A percentile compares a stretch with the other conserved stretches of the same genome.
Conservation (phyloP, 37 sponge, comb jelly and placozoan genomes). For the Bolinopsis microptera region DNA sequence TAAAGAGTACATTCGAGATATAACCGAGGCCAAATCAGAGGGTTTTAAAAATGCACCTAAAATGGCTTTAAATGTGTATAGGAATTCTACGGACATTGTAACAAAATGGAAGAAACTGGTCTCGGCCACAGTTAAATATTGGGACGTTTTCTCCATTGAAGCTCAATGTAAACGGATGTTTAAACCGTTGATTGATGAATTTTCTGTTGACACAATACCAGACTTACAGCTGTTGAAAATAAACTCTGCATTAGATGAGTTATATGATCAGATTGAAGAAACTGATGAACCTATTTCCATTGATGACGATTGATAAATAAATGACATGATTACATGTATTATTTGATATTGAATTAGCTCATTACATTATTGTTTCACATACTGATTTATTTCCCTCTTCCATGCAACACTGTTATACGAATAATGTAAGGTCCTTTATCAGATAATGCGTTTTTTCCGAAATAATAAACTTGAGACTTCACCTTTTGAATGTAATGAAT, state of each 20-base stretch:
- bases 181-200: neutral
- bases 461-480: no score
- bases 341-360: no score
- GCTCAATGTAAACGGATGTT: neutral
- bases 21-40: neutral
- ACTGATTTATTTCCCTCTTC: no score
- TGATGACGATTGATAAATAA: no score
- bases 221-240: neutral
- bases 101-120: neutral
- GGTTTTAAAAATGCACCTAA: neutral
- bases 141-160: neutral
- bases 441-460: no score
- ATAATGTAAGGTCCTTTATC: no score
- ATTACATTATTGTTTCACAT: no score
- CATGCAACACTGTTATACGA: no score
- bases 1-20: neutral
- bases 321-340: no score
- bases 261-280: neutral
- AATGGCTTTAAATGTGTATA: neutral
- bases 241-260: neutral
- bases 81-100: neutral
- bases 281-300: no score
- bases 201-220: neutral
- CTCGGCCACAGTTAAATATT: neutral
- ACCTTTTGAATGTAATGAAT: no score